These are phyloP conservation scores for Ferrisia virgata DNA, from an alignment of 2,888 invertebrate species.

Conservation along the genomic window DNA sequence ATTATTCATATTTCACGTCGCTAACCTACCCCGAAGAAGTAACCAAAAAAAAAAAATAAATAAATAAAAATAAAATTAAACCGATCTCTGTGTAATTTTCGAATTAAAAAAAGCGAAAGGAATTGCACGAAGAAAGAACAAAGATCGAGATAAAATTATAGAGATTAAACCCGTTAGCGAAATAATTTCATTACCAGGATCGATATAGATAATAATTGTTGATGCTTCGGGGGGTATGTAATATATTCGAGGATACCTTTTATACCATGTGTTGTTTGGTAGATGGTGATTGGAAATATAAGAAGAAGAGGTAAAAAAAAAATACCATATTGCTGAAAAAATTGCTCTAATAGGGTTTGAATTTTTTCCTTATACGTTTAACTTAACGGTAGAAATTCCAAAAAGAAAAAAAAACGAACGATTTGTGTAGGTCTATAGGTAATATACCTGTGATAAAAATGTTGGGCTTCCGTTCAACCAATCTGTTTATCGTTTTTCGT, in stretches of 20 bases:
- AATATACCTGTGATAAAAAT: constrained; percentile 19
- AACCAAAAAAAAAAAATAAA: not conserved
- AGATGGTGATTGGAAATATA: too few species aligned
- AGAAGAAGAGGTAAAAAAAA: not conserved
- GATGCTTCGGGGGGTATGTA: not conserved
- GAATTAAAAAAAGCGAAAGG: not conserved
- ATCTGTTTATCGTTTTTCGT: constrained; percentile 26
- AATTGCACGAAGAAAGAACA: not conserved
- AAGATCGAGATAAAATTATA: not conserved
- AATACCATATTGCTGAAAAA: not conserved
- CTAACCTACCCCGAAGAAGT: not conserved
- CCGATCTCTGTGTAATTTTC: not conserved
- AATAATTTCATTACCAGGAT: constrained; percentile 2
- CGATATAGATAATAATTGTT: too few species aligned
- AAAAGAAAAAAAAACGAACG: not conserved
- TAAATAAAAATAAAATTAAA: too few species aligned
- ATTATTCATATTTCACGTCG: not conserved
- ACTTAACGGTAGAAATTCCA: not conserved
- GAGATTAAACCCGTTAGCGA: constrained; percentile 23
- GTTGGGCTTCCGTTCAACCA: constrained; percentile 30
- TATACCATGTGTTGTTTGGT: not conserved
- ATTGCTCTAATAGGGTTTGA: not conserved
- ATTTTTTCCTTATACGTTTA: not conserved
- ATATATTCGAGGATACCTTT: too few species aligned
- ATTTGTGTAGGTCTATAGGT: not conserved